Conservation (phyloP, 30 jellyfish, hydroid and myxozoan genomes). For the Hydractinia echinata region DNA sequence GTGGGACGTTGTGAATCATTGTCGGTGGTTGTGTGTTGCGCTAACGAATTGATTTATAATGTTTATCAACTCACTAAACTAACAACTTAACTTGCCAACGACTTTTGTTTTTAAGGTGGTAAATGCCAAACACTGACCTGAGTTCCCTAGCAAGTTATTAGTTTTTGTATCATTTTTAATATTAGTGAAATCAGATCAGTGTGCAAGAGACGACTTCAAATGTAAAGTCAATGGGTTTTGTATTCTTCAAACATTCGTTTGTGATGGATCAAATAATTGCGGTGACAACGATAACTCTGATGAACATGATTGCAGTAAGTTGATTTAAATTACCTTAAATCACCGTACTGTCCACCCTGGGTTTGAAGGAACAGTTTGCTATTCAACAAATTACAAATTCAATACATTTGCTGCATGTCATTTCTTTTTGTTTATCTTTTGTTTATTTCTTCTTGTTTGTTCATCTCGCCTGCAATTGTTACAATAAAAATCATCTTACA, state of each 20-base stretch:
- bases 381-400: too few relatives aligned
- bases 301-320: neutral
- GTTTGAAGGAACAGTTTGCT: too few relatives aligned
- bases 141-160: neutral
- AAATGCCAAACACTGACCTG: neutral
- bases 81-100: neutral
- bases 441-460: too few relatives aligned
- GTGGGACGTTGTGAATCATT: too few relatives aligned
- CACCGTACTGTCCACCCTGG: too few relatives aligned
- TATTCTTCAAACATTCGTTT: conserved; percentile 38
- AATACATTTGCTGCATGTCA: too few relatives aligned
- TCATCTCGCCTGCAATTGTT: too few relatives aligned
- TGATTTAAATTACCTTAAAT: neutral
- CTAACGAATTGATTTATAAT: too few relatives aligned
- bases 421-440: too few relatives aligned
- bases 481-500: too few relatives aligned
- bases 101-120: neutral
- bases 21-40: too few relatives aligned
- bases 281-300: conserved; percentile 1
- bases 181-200: conserved; percentile 19
- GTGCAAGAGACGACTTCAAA: conserved; percentile 55
- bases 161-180: neutral
- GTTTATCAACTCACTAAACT: neutral
- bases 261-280: conserved; percentile 44
- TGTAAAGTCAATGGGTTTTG: conserved; percentile 79